These are phyloP conservation scores for Ctena decussata DNA, from an alignment of 2,888 invertebrate genomes.

Conservation along the genomic window DNA sequence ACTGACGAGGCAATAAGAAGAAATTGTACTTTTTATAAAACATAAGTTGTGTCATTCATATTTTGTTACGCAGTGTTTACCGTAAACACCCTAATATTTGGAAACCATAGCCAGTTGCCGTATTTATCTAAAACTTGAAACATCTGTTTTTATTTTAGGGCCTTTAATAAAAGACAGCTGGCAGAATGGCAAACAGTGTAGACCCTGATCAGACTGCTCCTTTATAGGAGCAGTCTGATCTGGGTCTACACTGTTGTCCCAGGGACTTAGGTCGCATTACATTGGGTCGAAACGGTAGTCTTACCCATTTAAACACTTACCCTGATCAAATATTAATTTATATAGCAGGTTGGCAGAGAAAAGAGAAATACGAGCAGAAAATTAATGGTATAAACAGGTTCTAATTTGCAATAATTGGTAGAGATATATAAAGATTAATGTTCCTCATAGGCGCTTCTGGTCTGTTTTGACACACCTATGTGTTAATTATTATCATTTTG, in stretches of 20 bases:
- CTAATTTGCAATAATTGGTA: conserved; percentile 9
- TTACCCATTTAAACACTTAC: not conserved
- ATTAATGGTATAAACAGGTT: not conserved
- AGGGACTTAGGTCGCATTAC: too few relatives aligned
- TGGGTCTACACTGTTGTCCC: too few relatives aligned
- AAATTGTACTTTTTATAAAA: not conserved
- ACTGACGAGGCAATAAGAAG: not conserved
- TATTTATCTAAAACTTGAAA: too few relatives aligned
- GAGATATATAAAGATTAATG: not conserved
- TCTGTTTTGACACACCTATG: not conserved
- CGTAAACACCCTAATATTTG: too few relatives aligned
- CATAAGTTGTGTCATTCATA: not conserved
- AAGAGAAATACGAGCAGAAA: not conserved
- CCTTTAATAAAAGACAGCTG: too few relatives aligned
- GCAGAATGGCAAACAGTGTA: too few relatives aligned
- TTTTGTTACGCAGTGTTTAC: not conserved
- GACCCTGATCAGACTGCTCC: too few relatives aligned
- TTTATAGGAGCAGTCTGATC: too few relatives aligned
- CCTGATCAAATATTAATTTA: not conserved
- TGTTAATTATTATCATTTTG: not conserved
- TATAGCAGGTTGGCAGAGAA: not conserved
- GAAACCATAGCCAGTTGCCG: too few relatives aligned
- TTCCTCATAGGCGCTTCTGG: too few relatives aligned
- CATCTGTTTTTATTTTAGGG: too few relatives aligned
- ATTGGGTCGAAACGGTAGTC: too few relatives aligned